These are phyloP conservation scores for Onychostruthus taczanowskii DNA, from an alignment of 2,113 vertebrate species.

Conservation along the genomic window DNA sequence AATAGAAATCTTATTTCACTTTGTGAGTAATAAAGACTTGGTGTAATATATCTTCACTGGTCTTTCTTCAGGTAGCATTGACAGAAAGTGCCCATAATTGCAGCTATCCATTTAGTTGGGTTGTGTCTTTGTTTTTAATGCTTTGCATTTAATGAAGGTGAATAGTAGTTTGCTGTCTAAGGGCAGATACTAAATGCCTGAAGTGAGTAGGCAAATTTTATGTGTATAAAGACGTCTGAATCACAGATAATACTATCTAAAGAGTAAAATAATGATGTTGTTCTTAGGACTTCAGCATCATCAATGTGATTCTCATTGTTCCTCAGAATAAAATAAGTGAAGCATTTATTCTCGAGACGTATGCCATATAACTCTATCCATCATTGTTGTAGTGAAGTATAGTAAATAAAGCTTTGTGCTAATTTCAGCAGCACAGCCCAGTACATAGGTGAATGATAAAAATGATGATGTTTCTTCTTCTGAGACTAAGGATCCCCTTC, in stretches of 20 bases:
- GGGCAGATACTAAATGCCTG: background rate
- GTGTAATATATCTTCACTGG: background rate
- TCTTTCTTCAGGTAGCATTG: background rate
- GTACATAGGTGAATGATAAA: background rate
- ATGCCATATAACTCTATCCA: slow-evolving; percentile 25
- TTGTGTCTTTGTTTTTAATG: background rate
- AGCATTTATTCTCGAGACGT: slow-evolving; percentile 54
- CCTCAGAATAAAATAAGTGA: slow-evolving; percentile 64
- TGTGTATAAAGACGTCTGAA: background rate
- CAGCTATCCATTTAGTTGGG: background rate
- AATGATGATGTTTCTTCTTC: background rate
- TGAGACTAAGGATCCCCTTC: background rate
- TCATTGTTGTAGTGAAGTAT: slow-evolving; percentile 3
- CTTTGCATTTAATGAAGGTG: background rate
- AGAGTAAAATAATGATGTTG: slow-evolving; percentile 15
- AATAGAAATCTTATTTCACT: background rate
- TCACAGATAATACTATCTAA: background rate
- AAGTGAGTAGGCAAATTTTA: background rate
- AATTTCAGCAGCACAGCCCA: background rate
- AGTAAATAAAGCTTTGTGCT: background rate
- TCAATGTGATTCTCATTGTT: slow-evolving; percentile 9
- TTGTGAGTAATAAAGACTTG: background rate
- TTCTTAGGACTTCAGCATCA: slow-evolving; percentile 2
- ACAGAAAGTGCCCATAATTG: background rate
- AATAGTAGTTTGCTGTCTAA: background rate